Evolutionary conservation across 2,797 vertebrate genomes (phyloP).

Genomic region (Ciconia nigra): DNA sequence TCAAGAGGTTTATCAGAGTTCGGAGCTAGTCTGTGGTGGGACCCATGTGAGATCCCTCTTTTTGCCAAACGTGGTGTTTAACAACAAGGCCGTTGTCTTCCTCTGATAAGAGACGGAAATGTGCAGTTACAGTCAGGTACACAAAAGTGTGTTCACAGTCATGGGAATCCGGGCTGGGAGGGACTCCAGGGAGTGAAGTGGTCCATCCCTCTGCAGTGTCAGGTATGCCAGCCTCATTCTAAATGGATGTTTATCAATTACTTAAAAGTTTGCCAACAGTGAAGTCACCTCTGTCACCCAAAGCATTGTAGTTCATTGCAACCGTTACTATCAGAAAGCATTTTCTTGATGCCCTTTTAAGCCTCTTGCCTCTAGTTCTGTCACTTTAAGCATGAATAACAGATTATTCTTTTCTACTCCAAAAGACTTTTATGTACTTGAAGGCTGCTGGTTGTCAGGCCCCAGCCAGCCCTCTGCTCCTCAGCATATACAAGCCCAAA

Average conservation of each 20-base stretch:
- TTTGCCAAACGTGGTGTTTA: background rate
- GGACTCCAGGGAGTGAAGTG: background rate
- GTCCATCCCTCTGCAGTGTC: background rate
- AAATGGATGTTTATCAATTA: accelerated
- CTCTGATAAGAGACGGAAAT: accelerated
- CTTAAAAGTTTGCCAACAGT: background rate
- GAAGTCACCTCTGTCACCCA: background rate
- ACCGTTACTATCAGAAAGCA: accelerated
- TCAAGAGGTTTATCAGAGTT: background rate
- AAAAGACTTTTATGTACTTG: background rate
- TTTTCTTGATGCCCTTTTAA: background rate
- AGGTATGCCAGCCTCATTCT: background rate
- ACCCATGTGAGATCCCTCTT: background rate
- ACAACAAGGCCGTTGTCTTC: background rate
- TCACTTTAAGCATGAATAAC: background rate
- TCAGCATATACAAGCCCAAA: background rate
- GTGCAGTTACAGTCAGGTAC: background rate
- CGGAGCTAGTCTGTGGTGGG: background rate
- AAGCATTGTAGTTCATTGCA: background rate
- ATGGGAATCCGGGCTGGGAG: background rate
- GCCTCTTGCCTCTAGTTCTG: background rate
- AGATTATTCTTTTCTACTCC: background rate
- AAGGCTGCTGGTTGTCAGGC: background rate
- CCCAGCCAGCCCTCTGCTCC: background rate
- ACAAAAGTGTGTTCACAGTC: background rate